These are phyloP conservation scores for Gryllus bimaculatus DNA, from an alignment of 1,140 invertebrate genomes.

Conservation along the genomic window DNA sequence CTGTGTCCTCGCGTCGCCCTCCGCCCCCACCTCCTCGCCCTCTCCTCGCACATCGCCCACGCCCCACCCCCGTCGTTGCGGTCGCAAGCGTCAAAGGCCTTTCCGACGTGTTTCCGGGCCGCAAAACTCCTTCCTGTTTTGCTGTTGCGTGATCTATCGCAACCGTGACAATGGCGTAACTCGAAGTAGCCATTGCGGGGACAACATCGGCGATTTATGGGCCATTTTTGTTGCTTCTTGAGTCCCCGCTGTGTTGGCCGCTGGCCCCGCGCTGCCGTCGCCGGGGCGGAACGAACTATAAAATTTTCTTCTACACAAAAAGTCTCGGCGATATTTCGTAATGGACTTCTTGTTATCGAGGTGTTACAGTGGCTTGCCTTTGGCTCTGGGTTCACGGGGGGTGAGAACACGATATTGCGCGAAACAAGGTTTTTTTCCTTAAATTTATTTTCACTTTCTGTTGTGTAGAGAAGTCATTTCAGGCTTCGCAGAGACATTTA, in stretches of 20 bases:
- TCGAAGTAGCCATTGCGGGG: background rate
- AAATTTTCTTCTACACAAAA: constrained; percentile 2
- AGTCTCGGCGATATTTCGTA: background rate
- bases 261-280: too few species aligned
- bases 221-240: background rate
- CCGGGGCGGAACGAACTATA: background rate
- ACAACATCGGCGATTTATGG: background rate
- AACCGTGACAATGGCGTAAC: background rate
- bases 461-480: too few species aligned
- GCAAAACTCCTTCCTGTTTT: background rate
- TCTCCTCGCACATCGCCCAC: too few species aligned
- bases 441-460: too few species aligned
- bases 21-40: too few species aligned
- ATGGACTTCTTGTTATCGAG: background rate
- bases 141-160: background rate
- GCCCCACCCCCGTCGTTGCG: background rate
- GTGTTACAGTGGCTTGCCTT: background rate
- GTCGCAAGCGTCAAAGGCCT: background rate
- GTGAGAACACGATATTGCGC: background rate
- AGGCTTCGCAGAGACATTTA: too few species aligned
- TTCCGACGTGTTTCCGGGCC: background rate
- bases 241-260: background rate
- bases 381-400: background rate
- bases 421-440: too few species aligned
- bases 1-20: too few species aligned